Evolutionary conservation across 2,797 vertebrate genomes (phyloP), one percentile per base, ranked within the genome.

Genomic region (Sphenodon punctatus): DNA sequence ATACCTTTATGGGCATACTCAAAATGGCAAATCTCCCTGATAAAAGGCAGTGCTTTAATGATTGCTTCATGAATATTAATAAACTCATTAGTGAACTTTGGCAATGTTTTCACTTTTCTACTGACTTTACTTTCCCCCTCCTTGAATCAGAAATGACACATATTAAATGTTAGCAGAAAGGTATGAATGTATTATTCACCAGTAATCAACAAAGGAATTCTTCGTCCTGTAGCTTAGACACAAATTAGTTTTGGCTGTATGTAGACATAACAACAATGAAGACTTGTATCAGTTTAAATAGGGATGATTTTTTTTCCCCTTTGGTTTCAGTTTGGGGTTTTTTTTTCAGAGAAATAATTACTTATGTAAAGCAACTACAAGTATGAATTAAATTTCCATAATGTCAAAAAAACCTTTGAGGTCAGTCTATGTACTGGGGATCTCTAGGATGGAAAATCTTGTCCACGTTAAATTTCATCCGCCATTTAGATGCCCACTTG

Each of bases 51-150:
- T 82, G 42, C 11, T 89, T 89, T 88, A 80, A 85, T 51, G 78
- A 89, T 46, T 10, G 55, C 67, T 92, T 90, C 87, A 89, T 85
- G 80, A 91, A 89, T 76, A 90, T 67, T 75, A 89, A 86, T 89
- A 87, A 63, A 60, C 38, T 85, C 41, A 85, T 86, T 68, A 88
- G 34, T 59, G 60, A 72, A 55, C 4, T 90, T 77, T 38, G 43
- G 27, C 71, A 60, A 22, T 53, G 1, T 78, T 87, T 79, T 63
- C 5, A 1, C 14, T 85, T 89, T 69, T 74, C 79, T 75, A 75
- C 53, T 53, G 30, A n/a, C 25, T 79, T 88, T 72, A 58, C 16
- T 16, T 77, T 84, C 17, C 8, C 4, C 16, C 72, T 80, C 68
- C 7, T 65, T 14, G 58, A 49, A 39, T 61, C 67, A 79, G 11